Percentiles rank a stretch among this genome's conserved stretches.
Conservation (phyloP, 2,797 vertebrate genomes). For the Cygnus olor region DNA sequence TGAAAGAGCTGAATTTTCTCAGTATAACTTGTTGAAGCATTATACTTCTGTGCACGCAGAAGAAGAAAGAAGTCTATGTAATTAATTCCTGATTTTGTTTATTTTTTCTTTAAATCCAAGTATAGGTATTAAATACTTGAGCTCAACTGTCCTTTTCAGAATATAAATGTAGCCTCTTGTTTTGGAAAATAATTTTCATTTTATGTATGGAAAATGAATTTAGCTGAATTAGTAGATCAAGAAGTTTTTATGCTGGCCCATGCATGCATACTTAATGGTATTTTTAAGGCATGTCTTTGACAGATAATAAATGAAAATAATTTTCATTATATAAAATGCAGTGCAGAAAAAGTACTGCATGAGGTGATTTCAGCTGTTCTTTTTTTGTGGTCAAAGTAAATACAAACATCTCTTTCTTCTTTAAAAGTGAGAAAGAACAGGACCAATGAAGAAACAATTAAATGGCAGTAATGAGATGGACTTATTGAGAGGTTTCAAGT, state of each 20-base stretch:
- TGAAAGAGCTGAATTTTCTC: background rate
- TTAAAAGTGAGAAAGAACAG: background rate
- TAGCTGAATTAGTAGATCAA: background rate
- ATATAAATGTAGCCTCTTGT: background rate
- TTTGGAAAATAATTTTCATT: background rate
- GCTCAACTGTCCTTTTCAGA: background rate
- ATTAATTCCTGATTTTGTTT: background rate
- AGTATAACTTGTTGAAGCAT: background rate
- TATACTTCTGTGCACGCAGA: background rate
- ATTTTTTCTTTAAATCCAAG: background rate
- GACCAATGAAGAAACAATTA: background rate
- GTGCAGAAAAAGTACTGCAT: background rate
- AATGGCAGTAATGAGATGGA: background rate
- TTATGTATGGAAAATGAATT: background rate
- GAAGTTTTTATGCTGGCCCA: background rate
- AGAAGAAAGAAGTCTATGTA: background rate
- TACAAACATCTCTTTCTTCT: background rate
- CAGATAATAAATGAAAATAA: background rate
- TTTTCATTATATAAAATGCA: background rate
- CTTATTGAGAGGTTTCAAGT: background rate
- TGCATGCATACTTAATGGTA: background rate
- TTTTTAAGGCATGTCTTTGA: background rate
- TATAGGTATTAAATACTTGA: background rate
- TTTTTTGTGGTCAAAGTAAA: background rate
- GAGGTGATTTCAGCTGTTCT: background rate